A percentile compares a stretch with the other conserved stretches of the same genome.
These are phyloP conservation scores for Drosophila kanekoi DNA, from an alignment of 2,888 invertebrate genomes.

Conservation along the genomic window DNA sequence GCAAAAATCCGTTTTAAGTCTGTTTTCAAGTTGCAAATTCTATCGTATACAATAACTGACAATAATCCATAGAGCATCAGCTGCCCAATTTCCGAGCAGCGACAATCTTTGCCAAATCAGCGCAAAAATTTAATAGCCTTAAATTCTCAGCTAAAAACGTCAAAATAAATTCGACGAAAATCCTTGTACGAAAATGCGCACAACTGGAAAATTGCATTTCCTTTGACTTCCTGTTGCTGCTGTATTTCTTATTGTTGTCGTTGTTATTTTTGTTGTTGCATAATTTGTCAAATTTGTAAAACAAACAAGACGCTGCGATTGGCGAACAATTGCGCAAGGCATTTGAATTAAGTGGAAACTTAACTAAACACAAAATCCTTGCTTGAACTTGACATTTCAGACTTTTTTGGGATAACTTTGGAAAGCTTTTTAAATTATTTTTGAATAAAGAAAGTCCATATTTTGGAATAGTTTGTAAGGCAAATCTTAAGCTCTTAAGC, in stretches of 20 bases:
- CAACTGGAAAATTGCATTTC: constrained; percentile 76
- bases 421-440: too few species aligned
- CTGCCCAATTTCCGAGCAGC: constrained; percentile 1
- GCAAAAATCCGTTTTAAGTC: not conserved
- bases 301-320: constrained; percentile 16
- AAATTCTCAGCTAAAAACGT: constrained; percentile 26
- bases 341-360: not conserved
- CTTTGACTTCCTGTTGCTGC: constrained; percentile 6
- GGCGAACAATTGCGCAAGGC: constrained; percentile 2
- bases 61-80: constrained; percentile 10
- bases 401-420: too few species aligned
- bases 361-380: not conserved
- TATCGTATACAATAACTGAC: not conserved
- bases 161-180: constrained; percentile 39
- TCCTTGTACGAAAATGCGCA: constrained; percentile 41
- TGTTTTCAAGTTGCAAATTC: not conserved
- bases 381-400: too few species aligned
- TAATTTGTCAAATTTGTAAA: constrained; percentile 35
- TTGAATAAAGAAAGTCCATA: too few species aligned
- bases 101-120: constrained; percentile 43
- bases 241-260: not conserved
- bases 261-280: constrained; percentile 7
- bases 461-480: too few species aligned
- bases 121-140: constrained; percentile 51
- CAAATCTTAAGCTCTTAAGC: too few species aligned